These are phyloP conservation scores for Potamilus streckersoni DNA, from an alignment of 1,140 invertebrate species.

Conservation along the genomic window DNA sequence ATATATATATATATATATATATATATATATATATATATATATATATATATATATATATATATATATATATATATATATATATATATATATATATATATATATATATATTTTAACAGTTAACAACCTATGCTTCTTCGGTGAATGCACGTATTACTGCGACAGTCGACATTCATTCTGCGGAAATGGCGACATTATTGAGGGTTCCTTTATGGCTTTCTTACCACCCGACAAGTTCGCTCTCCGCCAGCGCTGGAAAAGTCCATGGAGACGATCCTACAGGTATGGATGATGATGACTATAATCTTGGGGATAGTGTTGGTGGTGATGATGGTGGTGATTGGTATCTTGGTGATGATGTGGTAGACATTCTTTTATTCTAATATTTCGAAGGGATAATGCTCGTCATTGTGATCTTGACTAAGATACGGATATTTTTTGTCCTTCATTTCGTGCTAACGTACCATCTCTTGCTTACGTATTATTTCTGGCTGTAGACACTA, in stretches of 20 bases:
- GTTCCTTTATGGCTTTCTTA: conserved; percentile 24
- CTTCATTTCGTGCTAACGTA: too few relatives aligned
- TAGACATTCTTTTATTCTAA: not conserved
- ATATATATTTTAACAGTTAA: conserved; percentile 20
- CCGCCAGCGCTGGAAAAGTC: conserved; percentile 16
- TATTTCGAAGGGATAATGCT: not conserved
- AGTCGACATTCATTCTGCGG: conserved; percentile 30
- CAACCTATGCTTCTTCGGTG: conserved; percentile 28
- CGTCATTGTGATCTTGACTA: too few relatives aligned
- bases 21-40: too few relatives aligned
- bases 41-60: too few relatives aligned
- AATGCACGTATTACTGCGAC: conserved; percentile 31
- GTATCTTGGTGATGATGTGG: not conserved
- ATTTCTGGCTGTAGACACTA: too few relatives aligned
- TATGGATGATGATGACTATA: not conserved
- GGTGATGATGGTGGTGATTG: not conserved
- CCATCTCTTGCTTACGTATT: too few relatives aligned
- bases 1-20: too few relatives aligned
- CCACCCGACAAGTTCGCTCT: conserved; percentile 3
- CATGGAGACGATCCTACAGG: conserved; percentile 20
- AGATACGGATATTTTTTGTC: too few relatives aligned
- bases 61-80: too few relatives aligned
- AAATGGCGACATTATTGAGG: conserved; percentile 19
- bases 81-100: too few relatives aligned
- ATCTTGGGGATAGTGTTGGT: not conserved